A percentile compares a stretch with the other conserved stretches of the same genome.
Conservation (phyloP, 2,797 vertebrate genomes). For the Buphagus erythrorhynchus region DNA sequence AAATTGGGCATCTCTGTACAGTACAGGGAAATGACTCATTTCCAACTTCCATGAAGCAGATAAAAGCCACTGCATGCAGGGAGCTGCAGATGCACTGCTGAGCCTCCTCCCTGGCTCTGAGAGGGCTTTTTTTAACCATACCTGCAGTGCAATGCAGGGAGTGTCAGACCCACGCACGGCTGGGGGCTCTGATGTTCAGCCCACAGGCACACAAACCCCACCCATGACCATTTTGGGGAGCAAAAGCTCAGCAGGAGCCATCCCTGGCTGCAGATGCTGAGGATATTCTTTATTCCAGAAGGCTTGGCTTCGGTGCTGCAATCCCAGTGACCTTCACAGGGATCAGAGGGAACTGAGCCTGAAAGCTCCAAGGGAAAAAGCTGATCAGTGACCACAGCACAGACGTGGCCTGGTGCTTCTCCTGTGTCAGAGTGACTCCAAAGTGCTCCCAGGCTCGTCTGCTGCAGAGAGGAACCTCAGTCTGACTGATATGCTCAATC, state of each 20-base stretch:
- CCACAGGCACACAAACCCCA: not conserved
- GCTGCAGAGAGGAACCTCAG: not conserved
- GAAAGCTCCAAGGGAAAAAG: not conserved
- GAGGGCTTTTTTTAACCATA: not conserved
- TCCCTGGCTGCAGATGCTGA: not conserved
- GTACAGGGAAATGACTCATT: constrained; percentile 53
- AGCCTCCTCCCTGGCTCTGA: not conserved
- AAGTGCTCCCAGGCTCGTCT: not conserved
- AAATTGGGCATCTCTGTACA: constrained; percentile 10
- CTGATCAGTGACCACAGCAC: not conserved
- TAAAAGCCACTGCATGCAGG: not conserved
- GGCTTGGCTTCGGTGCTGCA: not conserved
- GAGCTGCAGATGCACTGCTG: constrained; percentile 25
- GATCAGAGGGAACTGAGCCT: not conserved
- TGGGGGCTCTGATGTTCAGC: not conserved
- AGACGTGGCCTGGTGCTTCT: not conserved
- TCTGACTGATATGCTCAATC: not conserved
- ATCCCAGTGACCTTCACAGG: constrained; percentile 20
- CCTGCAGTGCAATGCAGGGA: not conserved
- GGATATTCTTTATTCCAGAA: not conserved
- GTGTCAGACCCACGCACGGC: rapidly evolving
- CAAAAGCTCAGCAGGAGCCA: not conserved
- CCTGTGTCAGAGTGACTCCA: not conserved
- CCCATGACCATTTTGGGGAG: not conserved
- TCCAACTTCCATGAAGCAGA: constrained; percentile 2